These are phyloP conservation scores for Aphis craccivora DNA, from an alignment of 1,140 invertebrate species.

Conservation along the genomic window DNA sequence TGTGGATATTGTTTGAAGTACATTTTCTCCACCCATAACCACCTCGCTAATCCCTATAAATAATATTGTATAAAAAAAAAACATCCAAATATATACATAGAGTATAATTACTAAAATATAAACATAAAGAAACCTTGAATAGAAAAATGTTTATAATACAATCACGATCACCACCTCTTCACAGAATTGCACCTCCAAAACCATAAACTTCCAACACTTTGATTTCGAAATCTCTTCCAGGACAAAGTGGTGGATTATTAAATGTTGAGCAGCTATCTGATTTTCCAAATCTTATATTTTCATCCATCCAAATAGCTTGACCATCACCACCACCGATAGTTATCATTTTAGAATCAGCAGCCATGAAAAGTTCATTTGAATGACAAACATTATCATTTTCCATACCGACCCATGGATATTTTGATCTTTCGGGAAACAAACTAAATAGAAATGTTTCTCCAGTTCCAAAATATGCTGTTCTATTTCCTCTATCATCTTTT, in stretches of 20 bases:
- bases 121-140: constrained; percentile 47
- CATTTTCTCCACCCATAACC: constrained; percentile 80
- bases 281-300: constrained; percentile 91
- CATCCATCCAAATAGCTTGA: constrained; percentile 93
- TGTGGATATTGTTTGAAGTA: constrained; percentile 70
- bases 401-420: constrained; percentile 91
- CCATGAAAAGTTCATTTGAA: constrained; percentile 93
- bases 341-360: constrained; percentile 91
- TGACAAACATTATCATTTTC: constrained; percentile 74
- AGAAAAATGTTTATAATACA: constrained; percentile 61
- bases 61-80: constrained; percentile 53
- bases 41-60: constrained; percentile 75
- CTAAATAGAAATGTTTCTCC: constrained; percentile 96
- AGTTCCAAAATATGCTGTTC: constrained; percentile 93
- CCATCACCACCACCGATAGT: constrained; percentile 91
- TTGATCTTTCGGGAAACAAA: constrained; percentile 83
- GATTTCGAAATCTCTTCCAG: constrained; percentile 88
- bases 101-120: not conserved
- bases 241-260: constrained; percentile 90
- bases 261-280: constrained; percentile 95
- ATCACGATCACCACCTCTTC: constrained; percentile 49
- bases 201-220: constrained; percentile 93
- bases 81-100: not conserved
- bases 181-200: constrained; percentile 72
- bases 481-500: constrained; percentile 85